Evolutionary conservation across 2,888 invertebrate genomes (phyloP).

Genomic region (Brachyptera risi): DNA sequence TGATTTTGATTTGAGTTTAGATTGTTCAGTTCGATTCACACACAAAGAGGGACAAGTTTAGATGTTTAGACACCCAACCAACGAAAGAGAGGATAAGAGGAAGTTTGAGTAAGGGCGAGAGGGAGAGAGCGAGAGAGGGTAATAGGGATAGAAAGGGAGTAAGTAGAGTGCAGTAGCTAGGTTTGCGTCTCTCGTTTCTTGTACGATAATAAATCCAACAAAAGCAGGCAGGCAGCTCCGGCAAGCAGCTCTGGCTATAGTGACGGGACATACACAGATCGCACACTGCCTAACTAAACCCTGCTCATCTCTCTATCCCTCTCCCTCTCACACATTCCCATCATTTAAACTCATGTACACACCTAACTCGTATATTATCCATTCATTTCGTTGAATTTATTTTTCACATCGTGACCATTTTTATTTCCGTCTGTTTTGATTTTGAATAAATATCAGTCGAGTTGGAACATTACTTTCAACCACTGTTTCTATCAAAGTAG

Average conservation of each 20-base stretch:
- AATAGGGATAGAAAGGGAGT: background rate
- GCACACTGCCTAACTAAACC: background rate
- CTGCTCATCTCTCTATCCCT: too few species aligned
- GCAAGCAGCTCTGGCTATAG: background rate
- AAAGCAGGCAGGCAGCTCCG: constrained; percentile 9
- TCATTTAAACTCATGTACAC: too few species aligned
- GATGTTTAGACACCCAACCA: background rate
- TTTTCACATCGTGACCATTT: too few species aligned
- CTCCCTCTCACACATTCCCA: too few species aligned
- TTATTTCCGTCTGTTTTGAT: too few species aligned
- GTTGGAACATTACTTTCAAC: too few species aligned
- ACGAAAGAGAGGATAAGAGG: background rate
- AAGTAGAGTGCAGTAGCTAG: constrained; percentile 1
- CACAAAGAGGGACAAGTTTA: background rate
- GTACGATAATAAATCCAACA: constrained; percentile 13
- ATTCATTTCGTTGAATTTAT: too few species aligned
- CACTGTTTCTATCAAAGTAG: too few species aligned
- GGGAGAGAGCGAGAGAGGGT: background rate
- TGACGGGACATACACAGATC: background rate
- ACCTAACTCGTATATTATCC: too few species aligned
- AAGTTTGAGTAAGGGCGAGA: background rate
- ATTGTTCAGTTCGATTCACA: background rate
- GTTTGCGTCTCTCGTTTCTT: constrained; percentile 15
- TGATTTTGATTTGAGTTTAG: constrained; percentile 11
- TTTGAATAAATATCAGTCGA: too few species aligned